Evolutionary conservation across 2,797 vertebrate genomes (phyloP), one percentile per base, ranked within the genome.

Genomic region (Malurus leucopterus): DNA sequence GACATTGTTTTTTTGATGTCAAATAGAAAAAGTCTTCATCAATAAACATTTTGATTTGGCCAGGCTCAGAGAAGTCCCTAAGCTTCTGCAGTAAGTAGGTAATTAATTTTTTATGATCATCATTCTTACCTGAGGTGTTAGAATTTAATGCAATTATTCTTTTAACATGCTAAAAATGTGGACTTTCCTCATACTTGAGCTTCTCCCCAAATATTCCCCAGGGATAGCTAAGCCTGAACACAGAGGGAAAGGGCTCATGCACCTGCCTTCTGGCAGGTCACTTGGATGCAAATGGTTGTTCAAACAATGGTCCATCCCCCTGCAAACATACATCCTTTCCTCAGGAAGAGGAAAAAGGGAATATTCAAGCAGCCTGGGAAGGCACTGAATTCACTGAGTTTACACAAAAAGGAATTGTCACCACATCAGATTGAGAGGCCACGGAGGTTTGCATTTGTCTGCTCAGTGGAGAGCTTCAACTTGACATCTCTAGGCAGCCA

Each of bases 21-120:
- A 80, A 55, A 64, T 27, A 40, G 61, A 81, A 68, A 30, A 85
- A 41, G 38, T 32, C 41, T 88, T 78, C 20, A 54, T 62, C 65
- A 73, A 58, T n/a, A 89, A 73, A 80, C 40, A 70, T 46, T 72
- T 40, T 16, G 54, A 86, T 71, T 57, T 6, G 7, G 13, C 24
- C 64, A 70, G 74, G 71, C 76, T 84, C 47, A 65, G 34, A 41
- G 30, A 94, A 94, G 73, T 63, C 75, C 61, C 75, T 38, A 62
- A 44, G 67, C 53, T 70, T 57, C 75, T 62, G 73, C 63, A 51
- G 29, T 78, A 84, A 78, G 54, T 32, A 83, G 36, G 22, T 54
- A 75, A 90, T 40, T 34, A 94, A 65, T 71, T 75, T 73, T 88
- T 89, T 80, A 72, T n/a, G 13, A 47, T 69, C 29, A 54, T 49